These are phyloP conservation scores for Tromatobia lineatoria DNA, from an alignment of 2,888 invertebrate species.

Conservation along the genomic window DNA sequence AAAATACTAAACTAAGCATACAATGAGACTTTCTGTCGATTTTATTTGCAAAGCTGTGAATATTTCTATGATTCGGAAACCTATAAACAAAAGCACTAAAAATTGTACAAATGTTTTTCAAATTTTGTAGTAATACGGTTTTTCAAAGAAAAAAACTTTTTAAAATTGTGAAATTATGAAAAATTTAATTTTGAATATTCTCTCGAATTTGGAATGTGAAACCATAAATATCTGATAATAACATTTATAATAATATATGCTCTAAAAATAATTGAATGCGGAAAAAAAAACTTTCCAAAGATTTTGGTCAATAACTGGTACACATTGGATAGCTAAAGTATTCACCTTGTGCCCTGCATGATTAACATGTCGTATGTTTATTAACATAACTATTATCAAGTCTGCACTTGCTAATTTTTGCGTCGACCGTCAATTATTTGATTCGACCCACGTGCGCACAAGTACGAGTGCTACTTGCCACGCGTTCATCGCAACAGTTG, in stretches of 20 bases:
- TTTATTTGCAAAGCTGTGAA: no score
- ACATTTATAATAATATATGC: background rate
- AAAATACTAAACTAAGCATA: no score
- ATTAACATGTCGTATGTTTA: constrained; percentile 1
- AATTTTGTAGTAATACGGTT: no score
- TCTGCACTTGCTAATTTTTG: constrained; percentile 40
- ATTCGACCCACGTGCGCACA: constrained; percentile 56
- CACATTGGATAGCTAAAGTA: constrained; percentile 9
- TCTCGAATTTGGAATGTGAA: background rate
- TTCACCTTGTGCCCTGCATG: constrained; percentile 18
- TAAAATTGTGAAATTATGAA: background rate
- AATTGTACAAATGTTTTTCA: no score
- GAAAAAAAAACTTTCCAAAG: background rate
- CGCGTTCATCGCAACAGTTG: constrained; percentile 41
- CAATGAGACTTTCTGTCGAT: no score
- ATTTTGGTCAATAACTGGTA: constrained; percentile 19
- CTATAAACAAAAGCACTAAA: no score
- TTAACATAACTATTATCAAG: constrained; percentile 18
- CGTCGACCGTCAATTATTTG: constrained; percentile 59
- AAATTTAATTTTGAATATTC: background rate
- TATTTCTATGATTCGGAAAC: no score
- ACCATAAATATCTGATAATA: background rate
- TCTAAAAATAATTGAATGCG: background rate
- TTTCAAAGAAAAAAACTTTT: background rate
- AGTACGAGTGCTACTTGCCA: constrained; percentile 12